Base-by-base conservation (phyloP, 2,888 invertebrate genomes). In the Gymnoscelis rufifasciata region DNA sequence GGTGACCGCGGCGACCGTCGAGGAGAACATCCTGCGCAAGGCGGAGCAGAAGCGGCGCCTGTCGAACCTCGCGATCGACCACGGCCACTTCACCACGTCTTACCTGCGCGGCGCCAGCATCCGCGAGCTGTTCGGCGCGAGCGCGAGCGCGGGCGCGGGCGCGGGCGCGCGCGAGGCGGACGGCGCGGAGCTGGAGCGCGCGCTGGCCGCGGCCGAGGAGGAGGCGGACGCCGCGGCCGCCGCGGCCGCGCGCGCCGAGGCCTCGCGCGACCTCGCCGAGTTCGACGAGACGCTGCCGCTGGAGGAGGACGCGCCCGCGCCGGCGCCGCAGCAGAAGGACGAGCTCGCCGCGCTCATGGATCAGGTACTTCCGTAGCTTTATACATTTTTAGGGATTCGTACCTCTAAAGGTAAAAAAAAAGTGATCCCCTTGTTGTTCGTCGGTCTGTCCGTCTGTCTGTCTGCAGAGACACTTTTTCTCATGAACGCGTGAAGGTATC, bases 21-120 rank as follows among this genome's bases (percentile, higher is more conserved):
- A 99, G 89, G 99, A 99, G 83, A 99, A 99, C 86, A 99, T 99
- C 66, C 86, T 99, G 68, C 98, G 97, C 84, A 99, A 99, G 83
- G 99, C 99, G 2, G 97, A 96, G 81, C 98, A 99, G 83, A 99
- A 99, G 83, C 91, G 98, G 54, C 90, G 97, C 74, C 91, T 99
- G 19, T 98, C 98, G 40, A 97, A 98, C 83, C 91, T 99, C 71
- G 98, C 99, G 37, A 99, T 99, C 71, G 99, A 99, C 86, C 97
- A 96, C 59, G 99, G 99, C 6, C 98, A 97, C 86, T 99, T 99
- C 79, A 99, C 98, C 19, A 97, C 99, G 8, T 96, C 97, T 0
- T 97, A 95, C 83, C 97, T 99, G 87, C 96, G 97, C 74, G 93
- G 69, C 60, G 81, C 95, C n/a, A 97, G 97, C 37, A 97, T 98